Conservation (phyloP, 92 coral and sea anemone genomes). For the Epizoanthus illoricatus region DNA sequence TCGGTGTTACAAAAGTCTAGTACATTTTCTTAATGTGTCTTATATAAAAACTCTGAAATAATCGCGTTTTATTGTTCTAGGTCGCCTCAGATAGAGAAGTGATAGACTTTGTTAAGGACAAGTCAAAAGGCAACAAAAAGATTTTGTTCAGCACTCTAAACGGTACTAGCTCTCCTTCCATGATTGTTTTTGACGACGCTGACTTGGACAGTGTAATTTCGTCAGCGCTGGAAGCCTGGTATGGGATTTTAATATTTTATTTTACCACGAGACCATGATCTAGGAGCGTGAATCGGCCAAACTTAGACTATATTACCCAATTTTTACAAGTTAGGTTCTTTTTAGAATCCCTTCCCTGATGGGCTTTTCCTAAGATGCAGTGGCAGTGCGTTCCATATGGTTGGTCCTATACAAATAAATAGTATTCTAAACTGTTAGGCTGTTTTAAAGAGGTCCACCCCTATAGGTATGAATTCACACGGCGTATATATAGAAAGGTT, state of each 20-base stretch:
- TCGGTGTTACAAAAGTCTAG: too few species aligned
- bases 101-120: background rate
- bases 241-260: background rate
- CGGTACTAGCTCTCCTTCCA: conserved; percentile 1
- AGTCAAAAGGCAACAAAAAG: background rate
- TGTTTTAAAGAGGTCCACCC: too few species aligned
- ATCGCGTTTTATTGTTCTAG: background rate
- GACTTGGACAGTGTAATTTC: conserved; percentile 27
- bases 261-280: background rate
- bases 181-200: conserved; percentile 30
- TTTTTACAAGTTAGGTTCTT: too few species aligned
- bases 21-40: too few species aligned
- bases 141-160: conserved; percentile 15
- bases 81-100: conserved; percentile 12
- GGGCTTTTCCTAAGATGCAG: too few species aligned
- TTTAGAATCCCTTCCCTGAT: background rate
- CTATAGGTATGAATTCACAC: too few species aligned
- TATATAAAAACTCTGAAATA: too few species aligned
- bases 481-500: too few species aligned
- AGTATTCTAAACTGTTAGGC: too few species aligned
- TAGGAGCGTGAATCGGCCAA: background rate
- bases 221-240: conserved; percentile 33
- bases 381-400: too few species aligned
- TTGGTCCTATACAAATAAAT: too few species aligned
- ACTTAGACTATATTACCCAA: too few species aligned